Percentiles rank a stretch among this genome's conserved stretches.
Evolutionary conservation across 2,888 invertebrate species (phyloP).

Genomic region (Drosophila cognata): DNA sequence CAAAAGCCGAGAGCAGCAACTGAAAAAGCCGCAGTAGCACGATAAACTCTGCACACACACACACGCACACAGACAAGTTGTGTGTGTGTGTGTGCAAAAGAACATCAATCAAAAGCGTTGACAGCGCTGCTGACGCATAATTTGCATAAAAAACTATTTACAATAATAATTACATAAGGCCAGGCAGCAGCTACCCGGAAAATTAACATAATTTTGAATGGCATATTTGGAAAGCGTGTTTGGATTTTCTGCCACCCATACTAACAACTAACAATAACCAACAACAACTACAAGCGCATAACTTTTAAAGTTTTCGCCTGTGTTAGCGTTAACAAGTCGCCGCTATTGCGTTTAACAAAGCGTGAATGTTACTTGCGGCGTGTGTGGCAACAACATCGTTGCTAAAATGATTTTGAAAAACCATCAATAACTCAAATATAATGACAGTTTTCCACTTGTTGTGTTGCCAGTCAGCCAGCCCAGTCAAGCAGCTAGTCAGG

Average conservation of each 20-base stretch:
- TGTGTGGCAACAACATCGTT: conserved; percentile 62
- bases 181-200: conserved; percentile 12
- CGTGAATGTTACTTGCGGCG: conserved; percentile 64
- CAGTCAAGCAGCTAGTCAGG: conserved; percentile 1
- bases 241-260: conserved; percentile 33
- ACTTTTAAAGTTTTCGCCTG: conserved; percentile 64
- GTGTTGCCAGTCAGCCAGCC: conserved; percentile 41
- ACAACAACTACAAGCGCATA: conserved; percentile 9
- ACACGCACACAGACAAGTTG: conserved; percentile 15
- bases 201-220: conserved; percentile 77
- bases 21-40: conserved; percentile 18
- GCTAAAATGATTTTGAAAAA: conserved; percentile 76
- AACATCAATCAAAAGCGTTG: conserved; percentile 70
- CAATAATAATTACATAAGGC: conserved; percentile 70
- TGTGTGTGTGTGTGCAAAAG: conserved; percentile 4
- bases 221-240: conserved; percentile 51
- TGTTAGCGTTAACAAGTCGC: conserved; percentile 71
- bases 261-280: conserved; percentile 8
- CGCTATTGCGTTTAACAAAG: conserved; percentile 70
- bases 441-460: conserved; percentile 80
- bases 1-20: conserved; percentile 35
- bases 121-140: conserved; percentile 59
- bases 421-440: conserved; percentile 81
- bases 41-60: conserved; percentile 7
- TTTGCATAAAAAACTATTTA: conserved; percentile 78